These are phyloP conservation scores for Clarias batrachus DNA, from an alignment of 2,113 vertebrate genomes.

Conservation along the genomic window DNA sequence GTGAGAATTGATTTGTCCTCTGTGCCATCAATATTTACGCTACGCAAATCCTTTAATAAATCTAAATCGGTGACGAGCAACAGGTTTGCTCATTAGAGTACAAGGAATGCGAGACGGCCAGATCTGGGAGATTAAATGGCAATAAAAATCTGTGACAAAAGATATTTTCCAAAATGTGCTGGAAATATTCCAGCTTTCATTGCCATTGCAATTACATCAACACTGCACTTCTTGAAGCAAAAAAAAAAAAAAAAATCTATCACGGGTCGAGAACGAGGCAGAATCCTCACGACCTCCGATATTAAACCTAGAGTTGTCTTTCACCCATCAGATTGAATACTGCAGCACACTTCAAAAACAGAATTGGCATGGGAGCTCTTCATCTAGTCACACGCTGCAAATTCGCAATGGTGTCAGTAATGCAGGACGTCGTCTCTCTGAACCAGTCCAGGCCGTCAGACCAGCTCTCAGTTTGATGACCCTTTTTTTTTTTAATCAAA, in stretches of 20 bases:
- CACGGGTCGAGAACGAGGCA: neutral
- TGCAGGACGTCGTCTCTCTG: neutral
- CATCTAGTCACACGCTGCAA: neutral
- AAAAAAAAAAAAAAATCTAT: neutral
- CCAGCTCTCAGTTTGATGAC: neutral
- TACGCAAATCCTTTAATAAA: neutral
- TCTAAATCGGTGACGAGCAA: neutral
- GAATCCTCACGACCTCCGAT: neutral
- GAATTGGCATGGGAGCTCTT: constrained; percentile 1
- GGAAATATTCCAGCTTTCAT: constrained; percentile 9
- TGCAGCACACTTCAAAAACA: neutral
- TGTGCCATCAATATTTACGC: neutral
- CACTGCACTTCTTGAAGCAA: constrained; percentile 6
- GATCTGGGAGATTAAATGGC: neutral
- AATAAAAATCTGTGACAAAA: constrained; percentile 14
- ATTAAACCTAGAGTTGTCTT: neutral
- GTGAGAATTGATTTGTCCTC: neutral
- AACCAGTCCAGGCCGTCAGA: neutral
- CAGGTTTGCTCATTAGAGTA: neutral
- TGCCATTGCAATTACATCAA: constrained; percentile 16
- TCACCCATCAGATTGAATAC: neutral
- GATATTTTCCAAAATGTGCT: neutral
- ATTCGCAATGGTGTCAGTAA: neutral
- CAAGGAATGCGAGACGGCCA: neutral
- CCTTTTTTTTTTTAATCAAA: neutral